phyloP scores from a whole-genome alignment of 2,113 vertebrate species.

The Proteles cristata region DNA sequence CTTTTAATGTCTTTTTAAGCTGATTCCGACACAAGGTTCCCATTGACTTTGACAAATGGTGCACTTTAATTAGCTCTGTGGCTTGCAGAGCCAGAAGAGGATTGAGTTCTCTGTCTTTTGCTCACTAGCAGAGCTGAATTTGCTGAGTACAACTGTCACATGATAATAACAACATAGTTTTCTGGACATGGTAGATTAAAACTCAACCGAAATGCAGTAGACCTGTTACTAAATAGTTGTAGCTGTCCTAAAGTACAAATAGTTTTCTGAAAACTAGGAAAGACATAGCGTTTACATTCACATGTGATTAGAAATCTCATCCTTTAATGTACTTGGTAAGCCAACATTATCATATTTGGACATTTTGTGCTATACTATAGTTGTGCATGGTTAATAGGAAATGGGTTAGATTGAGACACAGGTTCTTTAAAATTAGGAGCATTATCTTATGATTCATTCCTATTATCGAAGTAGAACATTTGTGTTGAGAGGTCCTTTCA shows the following conservation, averaged over 20 bases:
- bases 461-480: neutral
- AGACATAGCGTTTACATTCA: neutral
- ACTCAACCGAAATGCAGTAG: neutral
- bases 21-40: constrained; percentile 15
- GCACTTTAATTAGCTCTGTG: constrained; percentile 58
- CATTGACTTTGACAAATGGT: constrained; percentile 43
- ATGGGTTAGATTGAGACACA: neutral
- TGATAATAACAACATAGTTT: neutral
- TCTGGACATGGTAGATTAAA: constrained; percentile 44
- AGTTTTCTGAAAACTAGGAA: constrained; percentile 10
- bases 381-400: neutral
- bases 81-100: neutral
- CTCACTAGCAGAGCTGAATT: neutral
- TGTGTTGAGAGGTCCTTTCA: neutral
- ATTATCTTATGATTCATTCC: neutral
- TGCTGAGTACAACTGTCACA: neutral
- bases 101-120: constrained; percentile 3
- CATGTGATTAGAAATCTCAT: neutral
- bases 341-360: neutral
- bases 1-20: constrained; percentile 22
- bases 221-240: neutral
- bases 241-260: neutral
- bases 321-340: neutral
- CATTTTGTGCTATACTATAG: neutral
- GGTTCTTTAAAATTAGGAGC: neutral